Conservation (phyloP, 2,888 invertebrate species). For the Oscheius sp. region DNA sequence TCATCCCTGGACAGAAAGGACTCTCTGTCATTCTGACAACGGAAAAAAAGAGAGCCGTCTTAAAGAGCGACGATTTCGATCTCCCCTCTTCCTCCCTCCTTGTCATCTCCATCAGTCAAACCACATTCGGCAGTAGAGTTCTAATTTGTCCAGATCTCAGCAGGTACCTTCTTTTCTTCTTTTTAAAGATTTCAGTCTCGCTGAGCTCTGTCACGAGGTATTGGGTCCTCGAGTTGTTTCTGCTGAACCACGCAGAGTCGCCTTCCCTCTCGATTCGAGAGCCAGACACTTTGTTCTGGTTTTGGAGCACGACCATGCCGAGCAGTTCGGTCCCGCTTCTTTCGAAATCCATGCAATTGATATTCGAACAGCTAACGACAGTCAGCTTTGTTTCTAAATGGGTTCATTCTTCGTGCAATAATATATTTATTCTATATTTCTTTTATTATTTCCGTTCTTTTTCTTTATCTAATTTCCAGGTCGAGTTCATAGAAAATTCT, state of each 20-base stretch:
- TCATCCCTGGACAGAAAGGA: conserved; percentile 30
- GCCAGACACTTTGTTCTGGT: conserved; percentile 61
- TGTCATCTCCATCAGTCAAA: conserved; percentile 40
- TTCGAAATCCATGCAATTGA: conserved; percentile 49
- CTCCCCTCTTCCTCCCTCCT: conserved; percentile 43
- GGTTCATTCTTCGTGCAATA: background rate
- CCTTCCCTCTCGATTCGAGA: conserved; percentile 43
- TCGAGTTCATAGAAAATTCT: too few relatives aligned
- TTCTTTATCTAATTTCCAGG: background rate
- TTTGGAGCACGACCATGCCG: conserved; percentile 61
- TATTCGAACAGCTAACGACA: conserved; percentile 41
- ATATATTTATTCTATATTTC: conserved; percentile 9
- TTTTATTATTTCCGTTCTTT: background rate
- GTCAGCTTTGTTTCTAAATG: conserved; percentile 42
- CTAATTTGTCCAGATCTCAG: conserved; percentile 50
- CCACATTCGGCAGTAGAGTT: conserved; percentile 53
- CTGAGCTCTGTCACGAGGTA: conserved; percentile 49
- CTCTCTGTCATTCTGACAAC: conserved; percentile 31
- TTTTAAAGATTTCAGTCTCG: conserved; percentile 31
- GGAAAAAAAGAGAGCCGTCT: conserved; percentile 37
- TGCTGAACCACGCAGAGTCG: conserved; percentile 34
- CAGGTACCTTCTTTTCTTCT: conserved; percentile 26
- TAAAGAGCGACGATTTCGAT: conserved; percentile 43
- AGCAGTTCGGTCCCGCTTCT: conserved; percentile 50
- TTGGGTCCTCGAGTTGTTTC: conserved; percentile 43